Conservation (phyloP, 2,888 invertebrate genomes). For the Stomorhina lunata region DNA sequence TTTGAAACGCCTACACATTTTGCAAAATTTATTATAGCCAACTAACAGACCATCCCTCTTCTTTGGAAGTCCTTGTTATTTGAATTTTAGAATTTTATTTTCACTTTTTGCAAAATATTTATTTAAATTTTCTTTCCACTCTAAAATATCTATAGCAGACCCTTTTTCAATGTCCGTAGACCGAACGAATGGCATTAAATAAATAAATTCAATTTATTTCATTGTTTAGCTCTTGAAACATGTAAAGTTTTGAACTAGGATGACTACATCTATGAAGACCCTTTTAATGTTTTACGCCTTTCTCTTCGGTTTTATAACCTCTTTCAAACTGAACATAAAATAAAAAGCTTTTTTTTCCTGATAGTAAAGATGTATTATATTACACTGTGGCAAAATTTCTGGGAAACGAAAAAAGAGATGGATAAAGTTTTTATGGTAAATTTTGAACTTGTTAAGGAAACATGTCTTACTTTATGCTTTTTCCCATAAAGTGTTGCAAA, state of each 20-base stretch:
- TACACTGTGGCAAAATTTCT: constrained; percentile 40
- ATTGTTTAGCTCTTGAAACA: constrained; percentile 40
- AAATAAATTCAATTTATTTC: constrained; percentile 60
- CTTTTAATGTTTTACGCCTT: constrained; percentile 22
- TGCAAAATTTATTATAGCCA: constrained; percentile 24
- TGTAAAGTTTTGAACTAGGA: background rate
- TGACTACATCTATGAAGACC: constrained; percentile 3
- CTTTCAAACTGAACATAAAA: background rate
- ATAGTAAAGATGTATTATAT: constrained; percentile 35
- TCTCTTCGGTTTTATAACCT: background rate
- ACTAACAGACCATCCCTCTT: constrained; percentile 7
- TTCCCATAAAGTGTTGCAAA: constrained; percentile 47
- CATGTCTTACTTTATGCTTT: constrained; percentile 16
- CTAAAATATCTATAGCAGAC: background rate
- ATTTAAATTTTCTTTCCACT: constrained; percentile 9
- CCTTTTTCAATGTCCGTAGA: constrained; percentile 30
- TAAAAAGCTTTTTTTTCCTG: background rate
- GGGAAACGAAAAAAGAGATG: background rate
- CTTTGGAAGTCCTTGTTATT: background rate
- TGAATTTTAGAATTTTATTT: constrained; percentile 3
- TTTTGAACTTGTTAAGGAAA: constrained; percentile 16
- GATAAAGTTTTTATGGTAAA: constrained; percentile 39
- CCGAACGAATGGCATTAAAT: constrained; percentile 23
- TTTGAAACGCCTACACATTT: constrained; percentile 49
- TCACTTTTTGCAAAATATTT: constrained; percentile 12